These are phyloP conservation scores for Pachymerium ferrugineum DNA, from an alignment of 2,888 invertebrate species.

Conservation along the genomic window DNA sequence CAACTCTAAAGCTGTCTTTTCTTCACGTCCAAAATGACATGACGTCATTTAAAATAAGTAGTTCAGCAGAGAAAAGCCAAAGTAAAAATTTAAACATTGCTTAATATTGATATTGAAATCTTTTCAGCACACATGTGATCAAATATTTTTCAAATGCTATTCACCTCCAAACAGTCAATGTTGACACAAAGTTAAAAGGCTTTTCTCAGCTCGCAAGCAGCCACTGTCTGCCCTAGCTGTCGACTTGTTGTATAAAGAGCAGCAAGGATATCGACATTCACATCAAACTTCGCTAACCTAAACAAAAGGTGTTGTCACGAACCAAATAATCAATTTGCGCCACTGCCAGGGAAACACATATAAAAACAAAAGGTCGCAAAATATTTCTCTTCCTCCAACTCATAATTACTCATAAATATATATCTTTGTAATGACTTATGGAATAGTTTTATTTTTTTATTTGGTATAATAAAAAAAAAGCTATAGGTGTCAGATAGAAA, in stretches of 20 bases:
- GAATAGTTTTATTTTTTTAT: too few relatives aligned
- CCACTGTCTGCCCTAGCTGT: too few relatives aligned
- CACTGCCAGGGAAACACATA: background rate
- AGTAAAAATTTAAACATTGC: too few relatives aligned
- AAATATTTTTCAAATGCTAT: background rate
- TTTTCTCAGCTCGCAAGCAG: background rate
- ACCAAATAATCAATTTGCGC: background rate
- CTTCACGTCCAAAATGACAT: too few relatives aligned
- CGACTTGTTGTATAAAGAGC: background rate
- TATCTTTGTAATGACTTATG: too few relatives aligned
- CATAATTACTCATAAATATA: too few relatives aligned
- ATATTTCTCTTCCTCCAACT: conserved; percentile 55
- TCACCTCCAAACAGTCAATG: background rate
- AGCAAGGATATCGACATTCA: conserved; percentile 1
- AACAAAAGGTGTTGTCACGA: background rate
- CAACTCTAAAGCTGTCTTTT: too few relatives aligned
- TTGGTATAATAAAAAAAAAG: too few relatives aligned
- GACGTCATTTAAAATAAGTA: too few relatives aligned
- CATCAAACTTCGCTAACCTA: background rate
- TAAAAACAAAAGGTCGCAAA: conserved; percentile 35
- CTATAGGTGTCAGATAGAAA: too few relatives aligned
- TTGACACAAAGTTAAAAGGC: background rate
- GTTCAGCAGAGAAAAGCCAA: too few relatives aligned
- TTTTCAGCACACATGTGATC: background rate
- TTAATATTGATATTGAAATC: background rate